Base-by-base conservation (phyloP, 2,113 vertebrate genomes). In the Chionodraco myersi region DNA sequence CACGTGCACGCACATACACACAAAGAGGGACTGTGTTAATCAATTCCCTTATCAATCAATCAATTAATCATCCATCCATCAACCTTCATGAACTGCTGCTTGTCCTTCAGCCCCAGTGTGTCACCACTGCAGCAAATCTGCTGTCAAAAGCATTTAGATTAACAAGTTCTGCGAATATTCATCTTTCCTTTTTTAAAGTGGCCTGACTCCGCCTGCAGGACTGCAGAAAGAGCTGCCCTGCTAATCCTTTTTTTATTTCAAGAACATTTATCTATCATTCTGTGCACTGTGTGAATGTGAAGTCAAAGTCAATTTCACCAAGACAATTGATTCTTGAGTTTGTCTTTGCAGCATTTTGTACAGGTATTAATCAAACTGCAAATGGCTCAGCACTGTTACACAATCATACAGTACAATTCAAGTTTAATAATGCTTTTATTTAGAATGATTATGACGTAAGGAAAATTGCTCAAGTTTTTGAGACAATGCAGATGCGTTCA, bases 31-130 rank as follows among this genome's bases (percentile, higher is more conserved):
- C 9, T 4, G 12, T 53, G 61, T 73, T 67, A 52, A 89, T 90
- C 87, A 83, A 88, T 84, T 21, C 5, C 6, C 57, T 71, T 14
- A 85, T 88, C 79, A 86, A 75, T 90, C 71, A 67, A 47, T 88
- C 85, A 75, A 41, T 41, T 41, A 41, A 5, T 41, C 36, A 41
- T 41, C 36, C 36, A 41, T 41, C 36, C 36, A 70, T 88, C 86
- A 75, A 52, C 74, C 68, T 69, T 86, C 77, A 72, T 75, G 72
- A 83, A 49, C 48, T 77, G 45, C 66, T 79, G 76, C 52, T 53
- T 72, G 77, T 89, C 84, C 84, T 86, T 92, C 74, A 87, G 36
- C 45, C 59, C 13, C 56, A 62, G 21, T 15, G 56, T 57, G 59
- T 65, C 45, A 34, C 54, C 36, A 18, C 68, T 63, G 65, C 47